A percentile compares a stretch with the other conserved stretches of the same genome.
These are phyloP conservation scores for Aspidiotus rigidus DNA, from an alignment of 2,888 invertebrate species.

Conservation along the genomic window DNA sequence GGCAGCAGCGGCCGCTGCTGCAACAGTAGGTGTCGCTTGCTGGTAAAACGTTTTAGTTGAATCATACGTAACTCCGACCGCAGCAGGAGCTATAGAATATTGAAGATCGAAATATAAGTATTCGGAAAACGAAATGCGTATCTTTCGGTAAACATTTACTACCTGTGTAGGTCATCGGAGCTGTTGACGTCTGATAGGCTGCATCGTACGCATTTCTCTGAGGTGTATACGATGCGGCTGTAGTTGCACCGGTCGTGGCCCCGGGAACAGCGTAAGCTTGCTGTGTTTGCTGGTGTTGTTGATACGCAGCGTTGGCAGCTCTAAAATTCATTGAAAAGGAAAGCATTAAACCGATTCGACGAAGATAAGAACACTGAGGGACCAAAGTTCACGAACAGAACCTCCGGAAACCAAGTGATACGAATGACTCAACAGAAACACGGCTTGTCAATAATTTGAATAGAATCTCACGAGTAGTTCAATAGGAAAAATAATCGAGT, in stretches of 20 bases:
- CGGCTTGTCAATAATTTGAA: too few relatives aligned
- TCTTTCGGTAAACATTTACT: conserved; percentile 33
- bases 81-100: conserved; percentile 50
- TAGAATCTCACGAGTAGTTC: too few relatives aligned
- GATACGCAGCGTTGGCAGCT: conserved; percentile 66
- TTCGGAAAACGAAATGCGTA: conserved; percentile 36
- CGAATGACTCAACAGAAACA: background rate
- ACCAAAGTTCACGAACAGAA: background rate
- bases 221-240: conserved; percentile 75
- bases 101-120: too few relatives aligned
- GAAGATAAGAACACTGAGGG: conserved; percentile 40
- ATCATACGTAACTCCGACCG: conserved; percentile 51
- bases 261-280: conserved; percentile 76
- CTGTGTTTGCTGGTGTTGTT: conserved; percentile 65
- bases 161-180: conserved; percentile 52
- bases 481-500: too few relatives aligned
- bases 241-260: conserved; percentile 51
- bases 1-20: conserved; percentile 42
- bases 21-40: conserved; percentile 61
- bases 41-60: conserved; percentile 76
- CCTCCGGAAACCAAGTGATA: background rate
- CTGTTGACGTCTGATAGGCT: conserved; percentile 71
- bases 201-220: conserved; percentile 74
- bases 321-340: conserved; percentile 18
- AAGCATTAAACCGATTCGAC: background rate